Percentiles rank a stretch among this genome's conserved stretches.
Evolutionary conservation across 2,797 vertebrate species (phyloP).

Genomic region (Morelia viridis): DNA sequence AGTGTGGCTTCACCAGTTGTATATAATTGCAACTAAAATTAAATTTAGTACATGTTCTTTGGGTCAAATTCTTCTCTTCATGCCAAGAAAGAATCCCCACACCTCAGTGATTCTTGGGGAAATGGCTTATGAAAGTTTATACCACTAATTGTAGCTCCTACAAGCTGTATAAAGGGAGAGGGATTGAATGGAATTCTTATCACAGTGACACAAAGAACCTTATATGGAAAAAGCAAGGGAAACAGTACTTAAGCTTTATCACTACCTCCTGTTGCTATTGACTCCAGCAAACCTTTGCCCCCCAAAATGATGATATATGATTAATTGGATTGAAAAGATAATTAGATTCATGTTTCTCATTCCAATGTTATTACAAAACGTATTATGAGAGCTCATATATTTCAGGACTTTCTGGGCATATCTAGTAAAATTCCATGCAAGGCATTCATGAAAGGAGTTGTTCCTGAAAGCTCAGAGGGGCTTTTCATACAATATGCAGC

Average conservation of each 20-base stretch:
- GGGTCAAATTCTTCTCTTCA: background rate
- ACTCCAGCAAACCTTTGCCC: background rate
- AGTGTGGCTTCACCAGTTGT: too few relatives aligned
- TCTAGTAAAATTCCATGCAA: background rate
- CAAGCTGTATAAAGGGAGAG: background rate
- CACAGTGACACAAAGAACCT: background rate
- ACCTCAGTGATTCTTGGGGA: background rate
- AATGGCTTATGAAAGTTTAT: background rate
- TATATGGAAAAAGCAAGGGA: background rate
- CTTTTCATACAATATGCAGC: background rate
- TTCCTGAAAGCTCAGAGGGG: background rate
- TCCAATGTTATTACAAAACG: background rate
- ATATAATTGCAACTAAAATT: background rate
- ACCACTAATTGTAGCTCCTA: background rate
- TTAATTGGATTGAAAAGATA: background rate
- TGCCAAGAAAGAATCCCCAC: background rate
- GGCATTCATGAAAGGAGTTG: background rate
- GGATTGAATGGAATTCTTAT: background rate
- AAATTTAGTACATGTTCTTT: background rate
- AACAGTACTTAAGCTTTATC: background rate
- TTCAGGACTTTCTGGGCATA: background rate
- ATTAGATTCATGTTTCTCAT: background rate
- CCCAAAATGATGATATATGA: background rate
- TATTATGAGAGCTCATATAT: background rate
- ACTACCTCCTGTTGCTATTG: background rate